Conservation (phyloP, 2,888 invertebrate species). For the Drosophila monieri region DNA sequence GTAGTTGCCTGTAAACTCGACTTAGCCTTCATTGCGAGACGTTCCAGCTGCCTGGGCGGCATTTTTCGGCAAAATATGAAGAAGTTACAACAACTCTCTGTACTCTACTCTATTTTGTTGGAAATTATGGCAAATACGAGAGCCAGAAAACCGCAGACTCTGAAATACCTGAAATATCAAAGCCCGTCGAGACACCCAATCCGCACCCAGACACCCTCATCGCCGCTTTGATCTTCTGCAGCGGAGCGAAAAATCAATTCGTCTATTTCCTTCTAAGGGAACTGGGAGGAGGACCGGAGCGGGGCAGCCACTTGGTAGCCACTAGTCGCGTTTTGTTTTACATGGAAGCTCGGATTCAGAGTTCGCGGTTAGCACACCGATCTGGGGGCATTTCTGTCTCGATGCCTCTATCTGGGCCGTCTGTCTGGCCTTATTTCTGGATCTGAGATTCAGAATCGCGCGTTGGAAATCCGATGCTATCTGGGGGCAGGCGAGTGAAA, state of each 20-base stretch:
- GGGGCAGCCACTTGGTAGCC: neutral
- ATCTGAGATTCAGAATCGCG: conserved; percentile 9
- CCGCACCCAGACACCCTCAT: conserved; percentile 16
- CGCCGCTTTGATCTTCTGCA: conserved; percentile 76
- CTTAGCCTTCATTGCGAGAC: conserved; percentile 3
- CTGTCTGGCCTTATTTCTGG: conserved; percentile 59
- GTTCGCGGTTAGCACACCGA: conserved; percentile 54
- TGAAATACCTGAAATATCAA: conserved; percentile 29
- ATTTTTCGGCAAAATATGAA: neutral
- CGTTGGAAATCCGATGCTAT: conserved; percentile 28
- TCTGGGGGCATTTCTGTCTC: conserved; percentile 58
- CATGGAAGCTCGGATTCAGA: conserved; percentile 51
- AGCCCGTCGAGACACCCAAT: conserved; percentile 8
- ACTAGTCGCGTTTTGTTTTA: conserved; percentile 65
- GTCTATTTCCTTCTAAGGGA: conserved; percentile 63
- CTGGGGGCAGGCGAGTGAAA: conserved; percentile 35
- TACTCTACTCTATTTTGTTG: neutral
- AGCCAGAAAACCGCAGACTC: conserved; percentile 46
- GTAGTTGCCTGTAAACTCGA: conserved; percentile 9
- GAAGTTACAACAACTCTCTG: too few relatives aligned
- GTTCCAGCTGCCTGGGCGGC: neutral
- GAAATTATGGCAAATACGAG: neutral
- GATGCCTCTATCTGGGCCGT: conserved; percentile 26
- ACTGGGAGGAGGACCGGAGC: neutral
- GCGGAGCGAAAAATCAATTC: conserved; percentile 76